phyloP scores from a whole-genome alignment of 1,140 invertebrate species.

The Papilio machaon region DNA sequence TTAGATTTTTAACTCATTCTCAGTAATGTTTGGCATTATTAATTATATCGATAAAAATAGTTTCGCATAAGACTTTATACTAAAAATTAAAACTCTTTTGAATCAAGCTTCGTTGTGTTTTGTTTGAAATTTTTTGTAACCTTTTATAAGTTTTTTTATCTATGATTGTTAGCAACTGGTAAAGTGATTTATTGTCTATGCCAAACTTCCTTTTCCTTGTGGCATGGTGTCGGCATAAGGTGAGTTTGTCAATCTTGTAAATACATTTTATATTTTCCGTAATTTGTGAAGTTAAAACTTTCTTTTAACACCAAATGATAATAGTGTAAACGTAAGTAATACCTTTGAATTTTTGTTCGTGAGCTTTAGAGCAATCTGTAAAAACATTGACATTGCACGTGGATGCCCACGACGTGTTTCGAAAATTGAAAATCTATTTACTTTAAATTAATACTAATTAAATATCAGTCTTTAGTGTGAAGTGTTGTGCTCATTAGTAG shows the following conservation, averaged over 20 bases:
- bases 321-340: conserved; percentile 41
- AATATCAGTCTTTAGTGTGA: neutral
- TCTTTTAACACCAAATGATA: conserved; percentile 23
- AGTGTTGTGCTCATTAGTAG: neutral
- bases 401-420: conserved; percentile 14
- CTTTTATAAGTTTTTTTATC: neutral
- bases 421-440: neutral
- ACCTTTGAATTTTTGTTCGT: conserved; percentile 24
- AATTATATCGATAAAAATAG: too few relatives aligned
- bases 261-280: conserved; percentile 48
- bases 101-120: too few relatives aligned
- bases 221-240: conserved; percentile 80
- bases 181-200: conserved; percentile 38
- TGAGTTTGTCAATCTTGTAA: conserved; percentile 64
- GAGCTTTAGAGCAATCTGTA: neutral
- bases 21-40: too few relatives aligned
- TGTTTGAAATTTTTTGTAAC: neutral
- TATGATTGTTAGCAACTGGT: neutral
- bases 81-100: too few relatives aligned
- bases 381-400: conserved; percentile 31
- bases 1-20: too few relatives aligned
- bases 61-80: too few relatives aligned
- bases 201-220: conserved; percentile 74
- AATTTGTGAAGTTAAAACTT: conserved; percentile 38
- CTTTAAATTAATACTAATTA: neutral